Evolutionary conservation across 1,140 invertebrate species (phyloP).

Genomic region (Watersipora subatra): DNA sequence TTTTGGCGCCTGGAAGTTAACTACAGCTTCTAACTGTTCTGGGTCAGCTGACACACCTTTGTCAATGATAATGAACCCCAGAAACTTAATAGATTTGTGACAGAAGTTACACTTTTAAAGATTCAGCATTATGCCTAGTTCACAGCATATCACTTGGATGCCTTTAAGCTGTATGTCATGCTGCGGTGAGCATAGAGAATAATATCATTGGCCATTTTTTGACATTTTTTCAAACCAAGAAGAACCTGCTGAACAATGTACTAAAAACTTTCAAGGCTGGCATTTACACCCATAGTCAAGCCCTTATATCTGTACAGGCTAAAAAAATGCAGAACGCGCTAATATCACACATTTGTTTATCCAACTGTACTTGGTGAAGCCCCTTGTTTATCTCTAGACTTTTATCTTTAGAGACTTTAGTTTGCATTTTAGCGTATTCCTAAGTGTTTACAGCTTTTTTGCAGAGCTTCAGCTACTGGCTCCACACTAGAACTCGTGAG

Average conservation of each 20-base stretch:
- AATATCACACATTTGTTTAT: conserved; percentile 10
- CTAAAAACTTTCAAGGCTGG: conserved; percentile 9
- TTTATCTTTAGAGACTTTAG: too few species aligned
- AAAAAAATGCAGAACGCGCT: conserved; percentile 42
- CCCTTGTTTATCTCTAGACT: conserved; percentile 15
- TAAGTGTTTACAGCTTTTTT: too few species aligned
- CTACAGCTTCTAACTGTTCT: not conserved
- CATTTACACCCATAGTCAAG: conserved; percentile 34
- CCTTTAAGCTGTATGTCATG: conserved; percentile 9
- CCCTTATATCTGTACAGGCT: conserved; percentile 28
- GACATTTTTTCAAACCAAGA: conserved; percentile 7
- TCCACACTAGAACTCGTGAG: too few species aligned
- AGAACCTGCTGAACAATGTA: conserved; percentile 3
- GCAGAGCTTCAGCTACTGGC: too few species aligned
- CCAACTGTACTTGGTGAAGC: conserved; percentile 13
- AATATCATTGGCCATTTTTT: conserved; percentile 1
- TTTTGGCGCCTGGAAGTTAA: conserved; percentile 2
- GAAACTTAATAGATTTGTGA: conserved; percentile 6
- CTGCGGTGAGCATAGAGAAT: conserved; percentile 2
- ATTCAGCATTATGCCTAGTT: conserved; percentile 12
- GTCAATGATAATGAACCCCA: conserved; percentile 7
- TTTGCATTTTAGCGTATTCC: too few species aligned
- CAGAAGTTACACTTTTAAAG: conserved; percentile 11
- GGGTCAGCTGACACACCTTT: not conserved
- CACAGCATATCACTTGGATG: conserved; percentile 4